Percentiles rank a stretch among this genome's conserved stretches.
Conservation (phyloP, 2,113 vertebrate species). For the Pteruthius melanotis region DNA sequence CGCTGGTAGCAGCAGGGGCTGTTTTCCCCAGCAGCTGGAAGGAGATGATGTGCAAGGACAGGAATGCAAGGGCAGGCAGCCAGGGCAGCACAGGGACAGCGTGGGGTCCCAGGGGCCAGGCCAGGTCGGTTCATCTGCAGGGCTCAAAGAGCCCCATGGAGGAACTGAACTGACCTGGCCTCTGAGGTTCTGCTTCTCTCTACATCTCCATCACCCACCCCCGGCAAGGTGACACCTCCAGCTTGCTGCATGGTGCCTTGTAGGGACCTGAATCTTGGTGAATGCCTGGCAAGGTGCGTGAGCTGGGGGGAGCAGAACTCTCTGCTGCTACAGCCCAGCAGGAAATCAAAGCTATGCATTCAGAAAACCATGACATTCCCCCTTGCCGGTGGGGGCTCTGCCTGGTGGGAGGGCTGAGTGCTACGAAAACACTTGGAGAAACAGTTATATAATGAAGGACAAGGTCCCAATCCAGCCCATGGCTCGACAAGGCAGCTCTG, state of each 20-base stretch:
- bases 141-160: neutral
- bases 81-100: neutral
- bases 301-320: neutral
- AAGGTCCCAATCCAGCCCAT: neutral
- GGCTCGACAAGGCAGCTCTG: accelerated
- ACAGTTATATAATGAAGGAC: conserved; percentile 48
- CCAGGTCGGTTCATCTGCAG: neutral
- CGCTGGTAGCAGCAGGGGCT: conserved; percentile 24
- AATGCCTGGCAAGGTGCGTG: neutral
- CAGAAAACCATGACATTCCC: conserved; percentile 18
- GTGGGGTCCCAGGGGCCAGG: conserved; percentile 21
- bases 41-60: conserved; percentile 4
- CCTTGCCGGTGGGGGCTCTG: neutral
- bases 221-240: neutral
- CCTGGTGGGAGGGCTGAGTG: neutral
- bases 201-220: neutral
- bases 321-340: accelerated
- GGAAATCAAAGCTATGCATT: conserved; percentile 15
- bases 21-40: conserved; percentile 44
- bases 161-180: neutral
- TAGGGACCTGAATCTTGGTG: neutral
- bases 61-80: conserved; percentile 19
- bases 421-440: neutral
- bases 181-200: neutral
- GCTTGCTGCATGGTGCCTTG: neutral